Evolutionary conservation across 2,888 invertebrate genomes (phyloP).

Genomic region (Spodoptera picta): DNA sequence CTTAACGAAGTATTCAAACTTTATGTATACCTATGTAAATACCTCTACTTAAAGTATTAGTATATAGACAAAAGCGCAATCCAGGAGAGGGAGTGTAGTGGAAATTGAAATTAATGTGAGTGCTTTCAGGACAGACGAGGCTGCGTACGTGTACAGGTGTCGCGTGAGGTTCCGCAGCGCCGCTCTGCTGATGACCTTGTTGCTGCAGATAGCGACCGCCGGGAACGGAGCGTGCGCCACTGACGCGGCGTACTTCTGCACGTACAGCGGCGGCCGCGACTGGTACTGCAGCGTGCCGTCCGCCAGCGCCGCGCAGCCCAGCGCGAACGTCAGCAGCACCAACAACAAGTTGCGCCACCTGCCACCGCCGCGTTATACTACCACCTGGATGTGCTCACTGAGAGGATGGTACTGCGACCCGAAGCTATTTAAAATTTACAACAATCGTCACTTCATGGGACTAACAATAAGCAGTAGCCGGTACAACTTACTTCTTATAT

Average conservation of each 20-base stretch:
- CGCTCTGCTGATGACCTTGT: constrained; percentile 40
- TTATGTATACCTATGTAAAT: no score
- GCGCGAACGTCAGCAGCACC: constrained; percentile 9
- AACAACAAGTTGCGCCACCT: constrained; percentile 25
- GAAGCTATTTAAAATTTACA: no score
- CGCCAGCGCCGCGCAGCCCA: constrained; percentile 13
- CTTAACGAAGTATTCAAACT: no score
- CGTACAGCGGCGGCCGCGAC: constrained; percentile 29
- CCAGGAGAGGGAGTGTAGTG: no score
- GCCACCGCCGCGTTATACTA: neutral
- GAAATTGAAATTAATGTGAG: no score
- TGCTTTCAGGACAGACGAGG: no score
- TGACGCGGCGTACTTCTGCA: constrained; percentile 55
- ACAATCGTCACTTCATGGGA: no score
- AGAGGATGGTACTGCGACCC: no score
- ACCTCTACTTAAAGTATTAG: no score
- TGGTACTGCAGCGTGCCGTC: neutral
- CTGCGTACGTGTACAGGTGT: constrained; percentile 32
- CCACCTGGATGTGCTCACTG: no score
- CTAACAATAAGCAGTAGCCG: no score
- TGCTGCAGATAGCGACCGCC: constrained; percentile 87
- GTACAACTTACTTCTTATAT: constrained; percentile 27
- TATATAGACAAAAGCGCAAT: no score
- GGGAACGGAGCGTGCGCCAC: constrained; percentile 87
- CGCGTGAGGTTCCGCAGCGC: constrained; percentile 32